A percentile compares a stretch with the other conserved stretches of the same genome.
These are phyloP conservation scores for Champsocephalus gunnari DNA, from an alignment of 2,797 vertebrate genomes.

Conservation along the genomic window DNA sequence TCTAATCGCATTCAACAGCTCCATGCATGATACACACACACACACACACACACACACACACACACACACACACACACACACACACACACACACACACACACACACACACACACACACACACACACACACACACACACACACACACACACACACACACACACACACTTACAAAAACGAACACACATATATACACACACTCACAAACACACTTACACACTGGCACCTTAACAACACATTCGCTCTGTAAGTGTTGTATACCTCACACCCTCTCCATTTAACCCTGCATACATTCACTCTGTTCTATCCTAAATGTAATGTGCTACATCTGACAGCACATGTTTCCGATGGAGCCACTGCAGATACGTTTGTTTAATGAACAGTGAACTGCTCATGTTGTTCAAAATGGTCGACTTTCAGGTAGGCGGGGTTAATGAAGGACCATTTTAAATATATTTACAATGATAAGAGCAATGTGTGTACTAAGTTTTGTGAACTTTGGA, in stretches of 20 bases:
- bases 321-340: neutral
- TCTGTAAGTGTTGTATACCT: slow-evolving; percentile 22
- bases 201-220: slow-evolving; percentile 6
- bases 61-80: slow-evolving; percentile 23
- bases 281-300: slow-evolving; percentile 19
- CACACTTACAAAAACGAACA: neutral
- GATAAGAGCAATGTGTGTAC: too few species aligned
- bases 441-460: too few species aligned
- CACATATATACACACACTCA: slow-evolving; percentile 29
- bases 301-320: slow-evolving; percentile 5
- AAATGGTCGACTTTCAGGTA: too few species aligned
- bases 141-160: slow-evolving; percentile 16
- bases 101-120: slow-evolving; percentile 28
- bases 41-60: slow-evolving; percentile 22
- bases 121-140: slow-evolving; percentile 18
- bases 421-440: too few species aligned
- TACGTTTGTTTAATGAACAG: too few species aligned
- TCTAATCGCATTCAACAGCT: slow-evolving; percentile 65
- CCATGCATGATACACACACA: slow-evolving; percentile 31
- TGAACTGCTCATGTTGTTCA: too few species aligned
- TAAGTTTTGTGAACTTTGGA: too few species aligned
- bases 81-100: slow-evolving; percentile 20
- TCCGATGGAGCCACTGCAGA: too few species aligned
- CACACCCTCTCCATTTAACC: slow-evolving; percentile 29
- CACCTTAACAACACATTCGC: slow-evolving; percentile 17